Conservation (phyloP, 2,888 invertebrate genomes). For the Callyntrura guangdongensis region DNA sequence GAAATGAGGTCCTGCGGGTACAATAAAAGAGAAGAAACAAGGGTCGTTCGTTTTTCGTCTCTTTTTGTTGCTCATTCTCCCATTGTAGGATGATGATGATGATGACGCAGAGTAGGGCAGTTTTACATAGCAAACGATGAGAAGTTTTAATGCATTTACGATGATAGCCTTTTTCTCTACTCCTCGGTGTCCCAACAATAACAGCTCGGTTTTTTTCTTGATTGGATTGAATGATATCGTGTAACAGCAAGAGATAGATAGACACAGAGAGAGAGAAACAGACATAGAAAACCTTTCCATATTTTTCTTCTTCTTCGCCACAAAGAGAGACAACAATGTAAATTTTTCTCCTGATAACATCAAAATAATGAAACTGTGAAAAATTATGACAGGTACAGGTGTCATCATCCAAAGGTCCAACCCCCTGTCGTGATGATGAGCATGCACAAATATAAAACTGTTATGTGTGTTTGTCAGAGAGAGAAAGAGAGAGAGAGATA, state of each 20-base stretch:
- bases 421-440: slow-evolving; percentile 46
- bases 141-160: slow-evolving; percentile 3
- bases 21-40: not conserved
- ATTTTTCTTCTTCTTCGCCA: slow-evolving; percentile 25
- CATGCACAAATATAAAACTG: slow-evolving; percentile 42
- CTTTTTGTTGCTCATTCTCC: not conserved
- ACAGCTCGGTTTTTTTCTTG: slow-evolving; percentile 13
- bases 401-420: slow-evolving; percentile 64
- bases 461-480: slow-evolving; percentile 8
- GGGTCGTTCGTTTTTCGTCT: not conserved
- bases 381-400: slow-evolving; percentile 76
- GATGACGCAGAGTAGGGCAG: not conserved
- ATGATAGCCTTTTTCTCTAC: not conserved
- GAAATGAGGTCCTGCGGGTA: slow-evolving; percentile 31
- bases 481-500: not conserved
- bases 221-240: slow-evolving; percentile 12
- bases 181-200: not conserved
- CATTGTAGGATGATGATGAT: not conserved
- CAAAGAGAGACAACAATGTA: slow-evolving; percentile 52
- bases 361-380: slow-evolving; percentile 72
- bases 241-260: not conserved
- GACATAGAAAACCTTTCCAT: not conserved
- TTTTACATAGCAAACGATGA: not conserved
- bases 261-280: not conserved
- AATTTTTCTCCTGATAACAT: slow-evolving; percentile 51